Base-by-base conservation (phyloP, 1,140 invertebrate species). In the Drosophila serrata region DNA sequence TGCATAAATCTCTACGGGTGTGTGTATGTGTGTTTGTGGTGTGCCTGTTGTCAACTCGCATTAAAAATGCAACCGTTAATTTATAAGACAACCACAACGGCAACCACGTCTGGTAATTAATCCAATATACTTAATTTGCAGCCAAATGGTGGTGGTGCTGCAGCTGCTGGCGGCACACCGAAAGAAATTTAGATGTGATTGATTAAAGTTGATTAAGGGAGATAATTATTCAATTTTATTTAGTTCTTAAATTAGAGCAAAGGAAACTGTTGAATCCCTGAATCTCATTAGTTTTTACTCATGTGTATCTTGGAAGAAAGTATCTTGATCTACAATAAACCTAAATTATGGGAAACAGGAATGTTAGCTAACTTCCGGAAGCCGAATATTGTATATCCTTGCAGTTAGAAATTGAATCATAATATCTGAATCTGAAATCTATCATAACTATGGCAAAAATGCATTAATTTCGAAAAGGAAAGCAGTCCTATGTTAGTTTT, bases 1-100 rank as follows among this genome's bases (percentile, higher is more conserved):
- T 49, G 46, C 46, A 49, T 24, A 49, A 17, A 49, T 49, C 22
- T 19, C 24, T 11, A 13, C 37, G n/a, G 33, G 6, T 45, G 2
- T 58, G 37, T 77, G 43, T 53, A 13, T 45, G n/a, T 39, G 6
- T 45, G 2, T 58, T 31, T 77, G 43, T 53, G 43, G n/a, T 57
- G 45, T 73, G 51, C 31, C 29, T 65, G 80, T 78, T 85, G 85
- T 90, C 85, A 88, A 78, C 65, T 81, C 68, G 86, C 74, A 88
- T 88, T 88, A 79, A 90, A 79, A 79, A 63, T 85, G 85, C 86
- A 88, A 88, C 85, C 85, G 85, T 90, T 90, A 88, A 88, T 88
- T 88, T 88, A 90, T 72, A 75, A 90, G 77, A 90, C 85, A 87
- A 74, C 72, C 48, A 37, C 60, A 49, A 59, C 78, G 55, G 53